These are phyloP conservation scores for Aphelenchoides besseyi DNA, from an alignment of 1,140 invertebrate species.

Conservation along the genomic window DNA sequence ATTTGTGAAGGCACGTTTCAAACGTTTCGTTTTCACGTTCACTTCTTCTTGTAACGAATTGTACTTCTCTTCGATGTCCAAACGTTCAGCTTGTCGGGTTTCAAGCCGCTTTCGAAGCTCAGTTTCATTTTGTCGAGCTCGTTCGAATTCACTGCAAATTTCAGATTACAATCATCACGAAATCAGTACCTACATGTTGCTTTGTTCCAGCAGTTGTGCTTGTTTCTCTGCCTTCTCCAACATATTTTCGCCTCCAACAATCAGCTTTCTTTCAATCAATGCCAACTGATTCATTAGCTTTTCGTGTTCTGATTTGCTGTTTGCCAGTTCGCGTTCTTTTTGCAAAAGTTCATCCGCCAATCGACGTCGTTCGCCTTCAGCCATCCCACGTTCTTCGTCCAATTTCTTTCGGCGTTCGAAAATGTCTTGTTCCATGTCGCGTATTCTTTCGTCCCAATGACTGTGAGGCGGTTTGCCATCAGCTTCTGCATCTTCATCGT, in stretches of 20 bases:
- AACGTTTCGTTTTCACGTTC: conserved; percentile 82
- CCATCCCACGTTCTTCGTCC: conserved; percentile 35
- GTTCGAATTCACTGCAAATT: conserved; percentile 73
- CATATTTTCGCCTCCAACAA: conserved; percentile 95
- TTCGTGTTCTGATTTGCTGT: conserved; percentile 67
- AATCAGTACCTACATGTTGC: conserved; percentile 64
- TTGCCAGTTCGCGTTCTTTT: conserved; percentile 43
- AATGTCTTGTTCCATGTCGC: conserved; percentile 46
- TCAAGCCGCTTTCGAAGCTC: conserved; percentile 71
- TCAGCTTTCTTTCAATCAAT: conserved; percentile 86
- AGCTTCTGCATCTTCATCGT: conserved; percentile 50
- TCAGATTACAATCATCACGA: background rate
- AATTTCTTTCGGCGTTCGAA: conserved; percentile 19
- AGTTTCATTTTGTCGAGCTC: conserved; percentile 76
- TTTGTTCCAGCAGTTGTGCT: conserved; percentile 81
- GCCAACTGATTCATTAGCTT: conserved; percentile 78
- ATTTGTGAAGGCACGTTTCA: conserved; percentile 73
- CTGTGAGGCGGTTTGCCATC: conserved; percentile 10
- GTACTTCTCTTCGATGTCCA: conserved; percentile 94
- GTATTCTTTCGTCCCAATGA: conserved; percentile 43
- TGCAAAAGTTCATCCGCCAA: conserved; percentile 46
- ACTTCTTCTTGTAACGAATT: conserved; percentile 88
- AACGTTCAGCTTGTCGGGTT: conserved; percentile 74
- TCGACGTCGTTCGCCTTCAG: conserved; percentile 39
- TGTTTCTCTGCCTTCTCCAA: conserved; percentile 94